Percentiles rank a stretch among this genome's conserved stretches.
Evolutionary conservation across 2,113 vertebrate genomes (phyloP).

Genomic region (Lycaon pictus): DNA sequence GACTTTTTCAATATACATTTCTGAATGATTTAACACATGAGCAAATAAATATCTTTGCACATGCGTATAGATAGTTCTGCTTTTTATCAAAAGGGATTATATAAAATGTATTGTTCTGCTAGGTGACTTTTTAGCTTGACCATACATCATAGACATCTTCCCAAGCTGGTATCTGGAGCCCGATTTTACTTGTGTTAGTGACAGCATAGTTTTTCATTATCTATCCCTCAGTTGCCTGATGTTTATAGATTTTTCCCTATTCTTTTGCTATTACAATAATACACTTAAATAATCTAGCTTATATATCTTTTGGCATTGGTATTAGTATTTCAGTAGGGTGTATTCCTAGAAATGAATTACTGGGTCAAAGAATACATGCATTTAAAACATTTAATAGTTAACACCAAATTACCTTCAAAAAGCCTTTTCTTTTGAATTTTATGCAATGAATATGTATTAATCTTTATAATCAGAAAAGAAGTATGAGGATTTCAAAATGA

Average conservation of each 20-base stretch:
- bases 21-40: constrained; percentile 18
- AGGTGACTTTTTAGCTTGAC: constrained; percentile 16
- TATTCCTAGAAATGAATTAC: constrained; percentile 45
- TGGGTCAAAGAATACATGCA: constrained; percentile 5
- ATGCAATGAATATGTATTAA: background rate
- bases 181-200: background rate
- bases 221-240: background rate
- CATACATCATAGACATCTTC: background rate
- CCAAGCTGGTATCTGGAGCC: background rate
- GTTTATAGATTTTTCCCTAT: background rate
- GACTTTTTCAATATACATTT: constrained; percentile 35
- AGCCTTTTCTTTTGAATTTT: background rate
- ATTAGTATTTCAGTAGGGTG: constrained; percentile 50
- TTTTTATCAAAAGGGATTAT: background rate
- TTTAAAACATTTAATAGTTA: constrained; percentile 42
- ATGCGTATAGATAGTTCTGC: background rate
- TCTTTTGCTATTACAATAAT: constrained; percentile 39
- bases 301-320: constrained; percentile 17
- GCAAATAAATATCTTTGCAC: background rate
- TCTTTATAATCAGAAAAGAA: constrained; percentile 36
- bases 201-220: constrained; percentile 1
- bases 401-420: constrained; percentile 39
- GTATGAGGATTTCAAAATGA: constrained; percentile 37
- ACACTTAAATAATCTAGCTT: background rate
- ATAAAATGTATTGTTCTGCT: background rate